These are phyloP conservation scores for Gymnoscopelus microlampas DNA, from an alignment of 2,797 vertebrate species.

Conservation along the genomic window DNA sequence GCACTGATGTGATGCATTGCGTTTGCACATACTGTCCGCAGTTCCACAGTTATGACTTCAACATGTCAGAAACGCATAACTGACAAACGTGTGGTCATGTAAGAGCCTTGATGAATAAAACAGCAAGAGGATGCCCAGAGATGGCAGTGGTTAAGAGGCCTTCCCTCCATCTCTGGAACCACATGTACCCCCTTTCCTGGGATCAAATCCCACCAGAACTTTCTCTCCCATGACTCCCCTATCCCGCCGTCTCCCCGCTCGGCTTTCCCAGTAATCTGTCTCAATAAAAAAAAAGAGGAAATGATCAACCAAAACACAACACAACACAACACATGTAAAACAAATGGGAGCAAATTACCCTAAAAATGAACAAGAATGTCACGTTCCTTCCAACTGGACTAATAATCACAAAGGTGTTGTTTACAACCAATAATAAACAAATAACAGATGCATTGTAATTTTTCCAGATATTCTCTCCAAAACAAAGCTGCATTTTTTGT, in stretches of 20 bases:
- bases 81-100: slow-evolving; percentile 19
- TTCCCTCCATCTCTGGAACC: too few species aligned
- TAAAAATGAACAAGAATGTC: background rate
- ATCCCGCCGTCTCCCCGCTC: too few species aligned
- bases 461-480: slow-evolving; percentile 48
- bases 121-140: background rate
- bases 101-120: slow-evolving; percentile 10
- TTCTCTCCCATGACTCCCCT: too few species aligned
- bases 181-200: too few species aligned
- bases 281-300: too few species aligned
- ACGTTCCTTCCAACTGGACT: slow-evolving; percentile 16
- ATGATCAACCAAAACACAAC: too few species aligned
- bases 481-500: slow-evolving; percentile 46
- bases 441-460: slow-evolving; percentile 38
- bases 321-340: too few species aligned
- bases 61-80: slow-evolving; percentile 16
- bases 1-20: background rate
- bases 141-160: too few species aligned
- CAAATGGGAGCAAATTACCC: too few species aligned
- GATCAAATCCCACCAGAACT: too few species aligned
- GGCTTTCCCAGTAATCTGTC: too few species aligned
- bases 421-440: slow-evolving; percentile 29
- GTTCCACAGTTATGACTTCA: slow-evolving; percentile 8
- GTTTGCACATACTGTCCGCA: background rate
- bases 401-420: slow-evolving; percentile 22